A percentile compares a stretch with the other conserved stretches of the same genome.
Evolutionary conservation across 2,888 invertebrate species (phyloP).

Genomic region (Hololepta plana): DNA sequence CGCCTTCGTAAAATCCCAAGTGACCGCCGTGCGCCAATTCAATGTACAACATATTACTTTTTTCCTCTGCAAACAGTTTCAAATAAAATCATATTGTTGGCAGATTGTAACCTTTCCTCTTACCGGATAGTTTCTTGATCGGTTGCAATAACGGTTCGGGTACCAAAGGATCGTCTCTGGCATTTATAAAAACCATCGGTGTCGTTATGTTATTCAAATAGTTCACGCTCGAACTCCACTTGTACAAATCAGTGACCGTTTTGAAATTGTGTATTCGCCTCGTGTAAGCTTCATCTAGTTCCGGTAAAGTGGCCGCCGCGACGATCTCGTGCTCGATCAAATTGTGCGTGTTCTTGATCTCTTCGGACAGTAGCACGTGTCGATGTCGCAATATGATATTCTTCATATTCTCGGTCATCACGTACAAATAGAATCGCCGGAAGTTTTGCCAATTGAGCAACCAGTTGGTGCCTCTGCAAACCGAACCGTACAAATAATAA

Average conservation of each 20-base stretch:
- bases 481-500: slow-evolving; percentile 6
- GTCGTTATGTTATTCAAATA: slow-evolving; percentile 61
- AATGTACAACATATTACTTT: slow-evolving; percentile 51
- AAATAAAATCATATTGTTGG: no score
- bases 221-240: slow-evolving; percentile 68
- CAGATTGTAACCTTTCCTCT: slow-evolving; percentile 25
- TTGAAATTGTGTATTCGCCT: slow-evolving; percentile 61
- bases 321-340: slow-evolving; percentile 69
- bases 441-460: slow-evolving; percentile 78
- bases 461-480: slow-evolving; percentile 58
- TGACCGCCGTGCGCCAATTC: slow-evolving; percentile 86
- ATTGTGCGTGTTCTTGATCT: slow-evolving; percentile 45
- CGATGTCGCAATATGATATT: slow-evolving; percentile 74
- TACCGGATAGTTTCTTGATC: slow-evolving; percentile 58
- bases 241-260: slow-evolving; percentile 62
- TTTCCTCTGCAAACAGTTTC: slow-evolving; percentile 45
- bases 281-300: slow-evolving; percentile 80
- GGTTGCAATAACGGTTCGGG: slow-evolving; percentile 58
- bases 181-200: slow-evolving; percentile 83
- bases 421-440: slow-evolving; percentile 74
- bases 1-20: slow-evolving; percentile 88
- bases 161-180: slow-evolving; percentile 81
- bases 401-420: slow-evolving; percentile 86
- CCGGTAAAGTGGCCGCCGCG: slow-evolving; percentile 70
- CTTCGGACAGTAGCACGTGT: slow-evolving; percentile 52